A percentile compares a stretch with the other conserved stretches of the same genome.
Conservation (phyloP, 2,888 invertebrate genomes). For the Sepiola atlantica region DNA sequence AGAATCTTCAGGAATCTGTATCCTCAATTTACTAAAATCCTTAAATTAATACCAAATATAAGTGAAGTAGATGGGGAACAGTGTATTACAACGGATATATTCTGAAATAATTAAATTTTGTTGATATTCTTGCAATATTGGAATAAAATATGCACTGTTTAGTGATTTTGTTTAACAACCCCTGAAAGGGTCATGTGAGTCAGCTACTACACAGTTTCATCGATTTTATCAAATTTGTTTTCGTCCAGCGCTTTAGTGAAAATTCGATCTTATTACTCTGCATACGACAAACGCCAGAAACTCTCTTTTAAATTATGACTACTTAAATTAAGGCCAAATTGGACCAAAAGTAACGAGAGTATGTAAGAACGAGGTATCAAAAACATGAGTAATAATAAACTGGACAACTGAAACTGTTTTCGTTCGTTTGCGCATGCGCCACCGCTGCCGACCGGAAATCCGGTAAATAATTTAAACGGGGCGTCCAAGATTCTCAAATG, state of each 20-base stretch:
- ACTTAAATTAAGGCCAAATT: background rate
- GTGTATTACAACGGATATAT: no score
- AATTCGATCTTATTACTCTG: background rate
- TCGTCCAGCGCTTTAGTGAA: background rate
- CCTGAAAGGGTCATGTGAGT: background rate
- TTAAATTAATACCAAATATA: no score
- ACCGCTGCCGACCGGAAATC: background rate
- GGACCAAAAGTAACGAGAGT: background rate
- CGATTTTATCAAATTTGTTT: background rate
- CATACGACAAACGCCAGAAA: background rate
- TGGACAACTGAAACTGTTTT: background rate
- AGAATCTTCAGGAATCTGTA: no score
- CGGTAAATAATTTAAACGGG: background rate
- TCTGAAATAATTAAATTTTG: no score
- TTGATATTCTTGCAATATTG: no score
- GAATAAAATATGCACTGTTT: no score
- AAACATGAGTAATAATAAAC: background rate
- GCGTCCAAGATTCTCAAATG: background rate
- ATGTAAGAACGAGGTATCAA: background rate
- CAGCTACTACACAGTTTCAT: background rate
- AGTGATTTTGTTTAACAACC: no score
- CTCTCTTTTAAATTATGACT: background rate
- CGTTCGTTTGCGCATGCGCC: background rate
- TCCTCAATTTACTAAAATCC: no score
- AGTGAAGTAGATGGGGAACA: no score